Percentiles rank a stretch among this genome's conserved stretches.
These are phyloP conservation scores for Ornithoptera priamus DNA, from an alignment of 2,888 invertebrate genomes.

Conservation along the genomic window DNA sequence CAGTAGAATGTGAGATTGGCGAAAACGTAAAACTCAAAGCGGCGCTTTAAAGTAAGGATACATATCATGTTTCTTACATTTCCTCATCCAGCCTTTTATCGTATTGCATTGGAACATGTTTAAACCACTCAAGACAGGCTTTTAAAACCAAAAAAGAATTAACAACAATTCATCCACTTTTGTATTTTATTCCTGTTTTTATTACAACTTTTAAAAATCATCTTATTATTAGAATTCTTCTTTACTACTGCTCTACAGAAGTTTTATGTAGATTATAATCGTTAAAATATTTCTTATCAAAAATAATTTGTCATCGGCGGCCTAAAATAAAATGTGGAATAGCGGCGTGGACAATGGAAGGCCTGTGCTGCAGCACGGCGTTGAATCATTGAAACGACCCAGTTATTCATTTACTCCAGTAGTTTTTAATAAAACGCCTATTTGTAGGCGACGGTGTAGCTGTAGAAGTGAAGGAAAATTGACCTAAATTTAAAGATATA, in stretches of 20 bases:
- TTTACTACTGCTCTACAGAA: neutral
- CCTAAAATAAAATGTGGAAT: conserved; percentile 13
- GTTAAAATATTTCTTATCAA: conserved; percentile 8
- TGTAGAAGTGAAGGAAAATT: conserved; percentile 10
- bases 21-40: conserved; percentile 41
- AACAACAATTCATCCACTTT: neutral
- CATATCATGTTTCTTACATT: conserved; percentile 26
- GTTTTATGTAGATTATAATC: neutral
- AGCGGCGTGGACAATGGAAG: conserved; percentile 19
- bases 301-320: conserved; percentile 10
- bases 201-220: neutral
- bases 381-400: conserved; percentile 26
- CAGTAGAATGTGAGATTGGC: conserved; percentile 42
- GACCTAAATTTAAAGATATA: conserved; percentile 12
- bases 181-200: neutral
- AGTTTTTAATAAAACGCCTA: conserved; percentile 29
- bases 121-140: neutral
- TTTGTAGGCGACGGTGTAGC: conserved; percentile 19
- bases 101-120: neutral
- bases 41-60: conserved; percentile 30
- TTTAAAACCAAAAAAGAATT: neutral
- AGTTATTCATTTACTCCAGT: conserved; percentile 27
- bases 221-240: neutral
- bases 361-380: conserved; percentile 15
- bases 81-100: conserved; percentile 45